A percentile compares a stretch with the other conserved stretches of the same genome.
Conservation (phyloP, 2,113 vertebrate genomes). For the Dissostichus mawsoni region DNA sequence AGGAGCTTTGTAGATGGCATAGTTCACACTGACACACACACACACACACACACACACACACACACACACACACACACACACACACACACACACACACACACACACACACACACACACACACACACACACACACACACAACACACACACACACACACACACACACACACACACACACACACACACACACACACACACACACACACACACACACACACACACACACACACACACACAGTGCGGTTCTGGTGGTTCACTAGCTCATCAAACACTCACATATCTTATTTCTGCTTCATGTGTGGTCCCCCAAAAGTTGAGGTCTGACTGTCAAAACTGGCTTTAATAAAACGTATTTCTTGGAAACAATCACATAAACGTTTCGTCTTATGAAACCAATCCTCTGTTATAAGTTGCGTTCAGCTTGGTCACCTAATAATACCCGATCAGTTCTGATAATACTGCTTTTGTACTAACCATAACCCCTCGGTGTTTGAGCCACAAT, state of each 20-base stretch:
- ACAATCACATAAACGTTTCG: conserved; percentile 10
- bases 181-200: neutral
- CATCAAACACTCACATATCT: conserved; percentile 59
- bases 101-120: neutral
- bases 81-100: neutral
- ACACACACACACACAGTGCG: conserved; percentile 49
- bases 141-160: conserved; percentile 25
- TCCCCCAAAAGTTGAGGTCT: conserved; percentile 32
- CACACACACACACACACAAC: conserved; percentile 31
- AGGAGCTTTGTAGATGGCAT: conserved; percentile 70
- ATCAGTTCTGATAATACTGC: neutral
- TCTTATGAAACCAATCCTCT: conserved; percentile 48
- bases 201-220: conserved; percentile 12
- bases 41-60: conserved; percentile 7
- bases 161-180: neutral
- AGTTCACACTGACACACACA: conserved; percentile 57
- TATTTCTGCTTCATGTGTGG: conserved; percentile 72
- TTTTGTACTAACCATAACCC: conserved; percentile 39
- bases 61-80: conserved; percentile 40
- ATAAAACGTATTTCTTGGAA: conserved; percentile 66
- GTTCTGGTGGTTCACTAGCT: conserved; percentile 63
- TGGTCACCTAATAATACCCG: conserved; percentile 38
- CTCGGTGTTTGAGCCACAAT: conserved; percentile 18
- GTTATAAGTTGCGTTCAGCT: conserved; percentile 10
- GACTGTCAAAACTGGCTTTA: conserved; percentile 50